Conservation (phyloP, 1,140 invertebrate species). For the Cyclargus thomasi region DNA sequence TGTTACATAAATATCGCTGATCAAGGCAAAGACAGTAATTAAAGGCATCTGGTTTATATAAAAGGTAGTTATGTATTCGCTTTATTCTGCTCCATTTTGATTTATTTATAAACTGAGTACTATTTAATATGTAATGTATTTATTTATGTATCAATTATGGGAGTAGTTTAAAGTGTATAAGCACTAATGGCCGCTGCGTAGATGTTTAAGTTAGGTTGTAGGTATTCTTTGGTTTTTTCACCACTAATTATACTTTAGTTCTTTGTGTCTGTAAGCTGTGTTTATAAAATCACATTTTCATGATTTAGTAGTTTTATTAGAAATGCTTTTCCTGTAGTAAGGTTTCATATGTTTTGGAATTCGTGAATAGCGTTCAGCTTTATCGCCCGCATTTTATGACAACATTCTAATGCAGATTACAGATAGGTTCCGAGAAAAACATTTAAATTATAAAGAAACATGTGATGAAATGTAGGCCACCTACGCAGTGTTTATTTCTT, state of each 20-base stretch:
- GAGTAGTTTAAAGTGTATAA: neutral
- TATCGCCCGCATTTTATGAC: too few relatives aligned
- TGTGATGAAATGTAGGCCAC: neutral
- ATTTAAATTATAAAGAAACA: too few relatives aligned
- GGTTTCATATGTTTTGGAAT: too few relatives aligned
- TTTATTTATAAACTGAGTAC: constrained; percentile 10
- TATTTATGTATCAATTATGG: neutral
- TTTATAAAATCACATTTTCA: too few relatives aligned
- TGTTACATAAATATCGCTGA: neutral
- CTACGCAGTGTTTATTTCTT: neutral
- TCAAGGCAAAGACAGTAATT: constrained; percentile 10
- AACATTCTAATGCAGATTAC: too few relatives aligned
- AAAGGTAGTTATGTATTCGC: neutral
- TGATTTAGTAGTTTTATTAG: too few relatives aligned
- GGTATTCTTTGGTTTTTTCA: too few relatives aligned
- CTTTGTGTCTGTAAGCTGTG: too few relatives aligned
- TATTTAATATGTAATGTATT: constrained; percentile 6
- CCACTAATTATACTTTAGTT: too few relatives aligned
- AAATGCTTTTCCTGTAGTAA: too few relatives aligned
- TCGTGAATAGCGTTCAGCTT: too few relatives aligned
- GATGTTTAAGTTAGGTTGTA: neutral
- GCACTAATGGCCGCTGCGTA: neutral
- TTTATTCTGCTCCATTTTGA: neutral
- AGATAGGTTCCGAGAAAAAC: too few relatives aligned
- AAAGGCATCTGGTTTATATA: constrained; percentile 10